A percentile compares a stretch with the other conserved stretches of the same genome.
Conservation (phyloP, 2,797 vertebrate species). For the Corythornis leucogaster region DNA sequence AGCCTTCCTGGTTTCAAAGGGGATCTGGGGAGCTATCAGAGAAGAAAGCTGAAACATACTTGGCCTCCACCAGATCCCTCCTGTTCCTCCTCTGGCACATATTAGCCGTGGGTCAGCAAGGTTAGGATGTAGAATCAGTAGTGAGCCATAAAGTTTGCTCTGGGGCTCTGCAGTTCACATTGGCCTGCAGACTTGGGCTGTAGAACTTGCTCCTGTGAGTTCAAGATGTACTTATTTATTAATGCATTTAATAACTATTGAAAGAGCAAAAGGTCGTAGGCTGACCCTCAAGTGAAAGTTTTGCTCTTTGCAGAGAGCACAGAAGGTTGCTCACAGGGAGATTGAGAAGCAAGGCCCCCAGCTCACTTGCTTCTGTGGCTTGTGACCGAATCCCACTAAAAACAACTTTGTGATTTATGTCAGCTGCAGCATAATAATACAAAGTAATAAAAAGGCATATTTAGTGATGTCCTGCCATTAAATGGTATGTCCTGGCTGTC, state of each 20-base stretch:
- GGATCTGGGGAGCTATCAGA: not conserved
- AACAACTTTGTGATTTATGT: conserved; percentile 63
- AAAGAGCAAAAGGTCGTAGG: not conserved
- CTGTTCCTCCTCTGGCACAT: not conserved
- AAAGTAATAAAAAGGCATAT: conserved; percentile 63
- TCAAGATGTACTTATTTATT: not conserved
- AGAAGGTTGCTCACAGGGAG: not conserved
- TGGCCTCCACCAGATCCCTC: not conserved
- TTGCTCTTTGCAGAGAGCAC: not conserved
- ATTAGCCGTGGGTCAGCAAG: not conserved
- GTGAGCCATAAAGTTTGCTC: not conserved
- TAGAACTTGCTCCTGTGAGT: not conserved
- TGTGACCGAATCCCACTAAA: conserved; percentile 34
- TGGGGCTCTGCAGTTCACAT: not conserved
- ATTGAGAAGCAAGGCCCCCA: not conserved
- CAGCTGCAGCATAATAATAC: conserved; percentile 58
- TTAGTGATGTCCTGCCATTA: conserved; percentile 65
- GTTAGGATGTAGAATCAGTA: not conserved
- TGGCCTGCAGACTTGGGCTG: not conserved
- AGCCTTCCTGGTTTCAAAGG: not conserved
- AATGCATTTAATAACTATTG: not conserved
- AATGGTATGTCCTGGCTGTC: conserved; percentile 59
- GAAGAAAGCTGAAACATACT: not conserved
- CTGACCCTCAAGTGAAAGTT: not conserved
- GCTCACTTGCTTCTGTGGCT: conserved; percentile 28